Conservation (phyloP, 2,113 vertebrate genomes). For the Pterocles burchelli region DNA sequence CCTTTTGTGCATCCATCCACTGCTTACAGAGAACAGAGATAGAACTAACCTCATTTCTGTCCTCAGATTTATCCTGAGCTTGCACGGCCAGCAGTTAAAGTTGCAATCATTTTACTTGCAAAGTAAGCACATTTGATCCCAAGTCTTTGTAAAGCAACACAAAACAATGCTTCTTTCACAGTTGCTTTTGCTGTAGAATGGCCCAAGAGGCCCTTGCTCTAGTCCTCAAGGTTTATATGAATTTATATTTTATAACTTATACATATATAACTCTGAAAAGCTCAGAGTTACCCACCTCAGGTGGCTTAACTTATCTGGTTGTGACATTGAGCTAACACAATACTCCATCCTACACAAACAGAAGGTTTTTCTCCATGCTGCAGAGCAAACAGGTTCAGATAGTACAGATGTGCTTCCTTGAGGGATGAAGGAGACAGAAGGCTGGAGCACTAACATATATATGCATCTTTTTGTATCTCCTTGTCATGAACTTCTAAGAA, state of each 20-base stretch:
- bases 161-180: not conserved
- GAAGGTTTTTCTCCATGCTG: constrained; percentile 9
- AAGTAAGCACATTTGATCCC: not conserved
- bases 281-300: not conserved
- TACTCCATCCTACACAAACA: not conserved
- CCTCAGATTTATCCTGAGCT: not conserved
- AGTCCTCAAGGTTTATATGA: not conserved
- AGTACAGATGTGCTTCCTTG: not conserved
- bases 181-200: not conserved
- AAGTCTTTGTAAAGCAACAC: not conserved
- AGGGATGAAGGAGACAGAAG: not conserved
- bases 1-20: not conserved
- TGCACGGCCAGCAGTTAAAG: not conserved
- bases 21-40: not conserved
- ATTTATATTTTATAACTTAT: too few species aligned
- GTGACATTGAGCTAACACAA: not conserved
- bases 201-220: not conserved
- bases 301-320: not conserved
- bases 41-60: not conserved
- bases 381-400: constrained; percentile 34
- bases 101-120: not conserved
- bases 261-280: too few species aligned
- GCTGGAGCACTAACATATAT: constrained; percentile 69
- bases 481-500: constrained; percentile 73
- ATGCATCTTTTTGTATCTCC: constrained; percentile 66